phyloP scores from a whole-genome alignment of 2,797 vertebrate genomes.

The Micromesistius poutassou region DNA sequence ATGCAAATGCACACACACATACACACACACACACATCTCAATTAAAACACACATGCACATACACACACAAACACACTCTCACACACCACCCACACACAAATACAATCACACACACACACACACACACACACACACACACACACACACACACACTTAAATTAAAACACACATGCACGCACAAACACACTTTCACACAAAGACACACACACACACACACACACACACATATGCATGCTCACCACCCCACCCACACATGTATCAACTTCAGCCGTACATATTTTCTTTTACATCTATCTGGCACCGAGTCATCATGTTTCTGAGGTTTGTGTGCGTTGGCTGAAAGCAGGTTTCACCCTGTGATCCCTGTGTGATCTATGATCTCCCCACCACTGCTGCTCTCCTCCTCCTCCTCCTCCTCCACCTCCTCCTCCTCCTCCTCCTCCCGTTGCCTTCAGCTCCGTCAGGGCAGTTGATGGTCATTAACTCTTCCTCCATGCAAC shows the following conservation, averaged over 20 bases:
- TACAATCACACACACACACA: too few species aligned
- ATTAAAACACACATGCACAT: too few species aligned
- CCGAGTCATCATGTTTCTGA: not conserved
- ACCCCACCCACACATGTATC: not conserved
- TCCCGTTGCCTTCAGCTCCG: not conserved
- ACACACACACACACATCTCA: too few species aligned
- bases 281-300: not conserved
- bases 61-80: too few species aligned
- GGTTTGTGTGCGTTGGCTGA: conserved; percentile 42
- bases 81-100: not conserved
- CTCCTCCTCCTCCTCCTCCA: too few species aligned
- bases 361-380: conserved; percentile 19
- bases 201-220: not conserved
- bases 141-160: too few species aligned
- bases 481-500: not conserved
- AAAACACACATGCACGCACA: too few species aligned
- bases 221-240: not conserved
- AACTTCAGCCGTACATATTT: not conserved
- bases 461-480: not conserved
- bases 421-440: conserved; percentile 42
- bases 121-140: too few species aligned
- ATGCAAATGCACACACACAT: too few species aligned
- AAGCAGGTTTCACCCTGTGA: conserved; percentile 44
- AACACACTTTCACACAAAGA: too few species aligned
- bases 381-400: conserved; percentile 54